phyloP scores from a whole-genome alignment of 2,888 invertebrate species.

The Latrodectus elegans region DNA sequence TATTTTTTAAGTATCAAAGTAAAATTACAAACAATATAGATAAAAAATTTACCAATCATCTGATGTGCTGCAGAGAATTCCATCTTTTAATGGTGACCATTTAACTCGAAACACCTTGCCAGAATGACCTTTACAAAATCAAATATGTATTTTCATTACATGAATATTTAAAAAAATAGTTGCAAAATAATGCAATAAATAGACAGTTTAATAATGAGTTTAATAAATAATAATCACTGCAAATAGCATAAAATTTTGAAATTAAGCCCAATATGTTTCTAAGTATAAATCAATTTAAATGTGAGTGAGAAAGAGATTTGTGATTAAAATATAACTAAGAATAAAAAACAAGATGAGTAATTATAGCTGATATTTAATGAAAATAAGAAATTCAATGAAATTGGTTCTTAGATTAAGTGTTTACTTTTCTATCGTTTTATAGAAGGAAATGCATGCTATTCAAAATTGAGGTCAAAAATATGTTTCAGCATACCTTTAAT shows the following conservation, averaged over 20 bases:
- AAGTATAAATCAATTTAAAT: background rate
- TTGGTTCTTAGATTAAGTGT: too few species aligned
- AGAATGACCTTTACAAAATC: slow-evolving; percentile 73
- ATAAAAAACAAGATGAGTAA: too few species aligned
- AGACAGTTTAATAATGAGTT: background rate
- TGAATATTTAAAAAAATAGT: background rate
- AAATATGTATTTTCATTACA: background rate
- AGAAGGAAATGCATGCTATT: too few species aligned
- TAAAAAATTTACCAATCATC: slow-evolving; percentile 74
- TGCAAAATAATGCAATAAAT: background rate
- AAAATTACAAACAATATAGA: background rate
- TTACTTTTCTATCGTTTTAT: too few species aligned
- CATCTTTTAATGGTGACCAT: slow-evolving; percentile 76
- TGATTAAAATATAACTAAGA: background rate
- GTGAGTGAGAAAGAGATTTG: background rate
- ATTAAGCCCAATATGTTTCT: too few species aligned
- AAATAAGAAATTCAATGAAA: too few species aligned
- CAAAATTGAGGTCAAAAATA: too few species aligned
- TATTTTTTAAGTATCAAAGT: background rate
- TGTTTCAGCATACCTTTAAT: too few species aligned
- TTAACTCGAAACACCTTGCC: slow-evolving; percentile 76
- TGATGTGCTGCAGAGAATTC: slow-evolving; percentile 76
- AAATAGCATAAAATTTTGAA: background rate
- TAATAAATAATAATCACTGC: background rate
- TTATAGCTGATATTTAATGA: too few species aligned